Percentiles rank a stretch among this genome's conserved stretches.
phyloP scores from a whole-genome alignment of 1,140 invertebrate genomes.

The Micrasema minimum region DNA sequence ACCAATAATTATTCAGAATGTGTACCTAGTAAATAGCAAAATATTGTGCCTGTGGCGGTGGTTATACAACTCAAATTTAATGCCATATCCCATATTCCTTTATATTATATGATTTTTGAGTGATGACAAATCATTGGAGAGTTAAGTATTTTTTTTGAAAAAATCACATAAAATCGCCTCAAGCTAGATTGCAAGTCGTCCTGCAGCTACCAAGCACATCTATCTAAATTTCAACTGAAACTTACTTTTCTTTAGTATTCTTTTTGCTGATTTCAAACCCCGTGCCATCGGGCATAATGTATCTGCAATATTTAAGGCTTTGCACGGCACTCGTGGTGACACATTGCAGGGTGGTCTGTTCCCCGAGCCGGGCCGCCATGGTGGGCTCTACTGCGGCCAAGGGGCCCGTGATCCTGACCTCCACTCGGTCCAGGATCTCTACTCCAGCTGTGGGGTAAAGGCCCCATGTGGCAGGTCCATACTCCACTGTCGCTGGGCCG shows the following conservation, averaged over 20 bases:
- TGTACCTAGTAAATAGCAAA: too few species aligned
- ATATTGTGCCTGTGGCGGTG: too few species aligned
- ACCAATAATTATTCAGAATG: too few species aligned
- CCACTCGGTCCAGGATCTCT: conserved; percentile 56
- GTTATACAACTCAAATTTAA: too few species aligned
- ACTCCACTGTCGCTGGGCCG: conserved; percentile 55
- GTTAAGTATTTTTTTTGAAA: too few species aligned
- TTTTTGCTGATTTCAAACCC: conserved; percentile 45
- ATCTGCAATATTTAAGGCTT: conserved; percentile 61
- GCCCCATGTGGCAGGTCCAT: conserved; percentile 64
- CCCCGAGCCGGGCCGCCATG: conserved; percentile 52
- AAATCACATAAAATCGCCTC: too few species aligned
- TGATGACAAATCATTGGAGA: too few species aligned
- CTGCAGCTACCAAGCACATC: too few species aligned
- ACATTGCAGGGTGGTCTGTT: conserved; percentile 57
- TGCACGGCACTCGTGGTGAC: conserved; percentile 58
- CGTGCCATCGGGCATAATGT: conserved; percentile 35
- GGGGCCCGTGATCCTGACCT: conserved; percentile 59
- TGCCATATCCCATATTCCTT: too few species aligned
- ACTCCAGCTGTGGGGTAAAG: conserved; percentile 55
- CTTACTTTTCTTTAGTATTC: conserved; percentile 43
- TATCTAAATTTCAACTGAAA: too few species aligned
- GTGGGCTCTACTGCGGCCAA: conserved; percentile 57
- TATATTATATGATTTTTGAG: too few species aligned
- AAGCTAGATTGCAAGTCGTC: too few species aligned